These are phyloP conservation scores for Paramisgurnus dabryanus DNA, from an alignment of 2,113 vertebrate species.

Conservation along the genomic window DNA sequence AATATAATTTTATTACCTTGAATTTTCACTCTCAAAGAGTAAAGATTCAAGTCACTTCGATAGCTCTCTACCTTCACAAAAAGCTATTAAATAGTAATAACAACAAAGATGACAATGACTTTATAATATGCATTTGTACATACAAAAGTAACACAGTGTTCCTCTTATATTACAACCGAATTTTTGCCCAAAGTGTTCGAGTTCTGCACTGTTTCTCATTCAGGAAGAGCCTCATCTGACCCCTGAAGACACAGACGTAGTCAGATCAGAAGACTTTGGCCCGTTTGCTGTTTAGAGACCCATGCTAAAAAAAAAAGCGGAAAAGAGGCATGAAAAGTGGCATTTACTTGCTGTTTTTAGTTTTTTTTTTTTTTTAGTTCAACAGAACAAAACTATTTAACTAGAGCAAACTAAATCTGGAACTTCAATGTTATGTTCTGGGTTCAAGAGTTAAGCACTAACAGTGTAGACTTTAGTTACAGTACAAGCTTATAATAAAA, in stretches of 20 bases:
- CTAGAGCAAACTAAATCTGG: no score
- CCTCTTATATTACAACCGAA: neutral
- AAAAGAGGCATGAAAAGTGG: slow-evolving; percentile 1
- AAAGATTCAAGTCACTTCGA: slow-evolving; percentile 52
- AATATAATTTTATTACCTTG: neutral
- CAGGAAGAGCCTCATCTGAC: no score
- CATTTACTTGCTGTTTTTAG: no score
- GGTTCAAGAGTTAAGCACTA: no score
- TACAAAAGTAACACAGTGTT: slow-evolving; percentile 61
- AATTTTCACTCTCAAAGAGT: neutral
- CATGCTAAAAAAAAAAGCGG: slow-evolving; percentile 63
- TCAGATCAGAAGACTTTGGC: slow-evolving; percentile 71
- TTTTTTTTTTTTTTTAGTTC: no score
- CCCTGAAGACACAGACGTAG: neutral
- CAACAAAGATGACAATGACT: slow-evolving; percentile 58
- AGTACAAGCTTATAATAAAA: no score
- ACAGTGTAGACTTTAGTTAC: no score
- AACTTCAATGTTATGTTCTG: no score
- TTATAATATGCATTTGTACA: slow-evolving; percentile 68
- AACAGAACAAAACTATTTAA: no score
- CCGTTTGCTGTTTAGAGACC: slow-evolving; percentile 77
- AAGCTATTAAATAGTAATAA: slow-evolving; percentile 22
- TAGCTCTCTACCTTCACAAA: slow-evolving; percentile 2
- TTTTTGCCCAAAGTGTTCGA: neutral
- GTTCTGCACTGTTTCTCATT: neutral